A percentile compares a stretch with the other conserved stretches of the same genome.
Conservation (phyloP, 2,113 vertebrate species). For the Hipposideros armiger region DNA sequence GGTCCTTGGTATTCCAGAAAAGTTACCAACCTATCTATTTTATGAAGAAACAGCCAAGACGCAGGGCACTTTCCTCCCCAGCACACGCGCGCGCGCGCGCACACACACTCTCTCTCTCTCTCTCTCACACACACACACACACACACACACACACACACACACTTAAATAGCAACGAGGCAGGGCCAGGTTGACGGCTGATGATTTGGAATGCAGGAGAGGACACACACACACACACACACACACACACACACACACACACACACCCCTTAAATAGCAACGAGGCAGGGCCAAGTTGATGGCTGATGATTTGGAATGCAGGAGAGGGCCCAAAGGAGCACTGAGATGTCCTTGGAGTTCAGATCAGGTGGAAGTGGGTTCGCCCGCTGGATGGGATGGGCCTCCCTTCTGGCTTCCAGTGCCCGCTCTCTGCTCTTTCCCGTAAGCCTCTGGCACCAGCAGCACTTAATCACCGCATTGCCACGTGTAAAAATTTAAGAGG, state of each 20-base stretch:
- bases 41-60: neutral
- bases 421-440: neutral
- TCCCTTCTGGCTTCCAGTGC: neutral
- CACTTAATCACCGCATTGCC: neutral
- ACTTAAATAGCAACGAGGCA: neutral
- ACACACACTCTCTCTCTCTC: no score
- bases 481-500: conserved; percentile 34
- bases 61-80: neutral
- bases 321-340: neutral
- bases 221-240: no score
- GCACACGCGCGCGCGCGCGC: neutral
- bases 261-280: neutral
- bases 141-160: neutral
- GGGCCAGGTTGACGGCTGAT: neutral
- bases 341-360: conserved; percentile 37
- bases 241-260: neutral
- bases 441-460: neutral
- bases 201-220: neutral
- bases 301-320: neutral
- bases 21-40: neutral
- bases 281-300: neutral
- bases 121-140: no score
- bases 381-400: neutral
- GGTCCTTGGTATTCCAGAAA: neutral
- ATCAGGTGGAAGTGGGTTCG: neutral